Evolutionary conservation across 2,797 vertebrate species (phyloP), one percentile per base, ranked within the genome.

Genomic region (Hozukius guyotensis): DNA sequence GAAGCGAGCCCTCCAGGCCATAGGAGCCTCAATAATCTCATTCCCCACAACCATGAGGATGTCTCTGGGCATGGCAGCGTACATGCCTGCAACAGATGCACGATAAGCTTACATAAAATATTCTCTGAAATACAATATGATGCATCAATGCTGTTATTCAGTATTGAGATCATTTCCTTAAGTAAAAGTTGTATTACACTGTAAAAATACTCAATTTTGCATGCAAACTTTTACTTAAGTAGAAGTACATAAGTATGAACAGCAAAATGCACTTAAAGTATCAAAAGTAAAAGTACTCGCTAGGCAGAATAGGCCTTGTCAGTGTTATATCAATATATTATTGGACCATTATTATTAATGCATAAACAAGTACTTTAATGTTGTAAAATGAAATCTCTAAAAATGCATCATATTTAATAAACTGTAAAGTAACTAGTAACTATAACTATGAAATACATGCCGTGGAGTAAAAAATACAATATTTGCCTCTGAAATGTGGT

Each of bases 1-100:
- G 96, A 99, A 99, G 1, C 99, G 97, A 82, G 98, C 82, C 55
- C 99, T 97, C 99, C 99, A 99, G 0, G 99, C 99, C 99, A 99
- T 99, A 0, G 99, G 99, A 0, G 99, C 99, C 94, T 99, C 99
- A 1, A 99, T 99, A 49, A 99, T 99, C 93, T 99, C 99, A 72
- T 98, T 99, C 31, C 99, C 99, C 87, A 99, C 97, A 29, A 99
- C 97, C 53, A 99, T 81, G 8, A 99, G 95, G 93, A 99, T 99
- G 93, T 99, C 99, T 89, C 99, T 96, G 13, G 99, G 99, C 99
- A 99, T 99, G 24, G 98, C 98, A 36, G 96, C 96, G 13, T 99
- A 99, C 96, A 99, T 97, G 83, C 99, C 98, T 99, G 57, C 25
- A 75, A 87, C 61, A 82, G 49, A 83, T 36, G 29, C 11, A 52